Base-by-base conservation (phyloP, 2,888 invertebrate species). In the Cordilura impudica region DNA sequence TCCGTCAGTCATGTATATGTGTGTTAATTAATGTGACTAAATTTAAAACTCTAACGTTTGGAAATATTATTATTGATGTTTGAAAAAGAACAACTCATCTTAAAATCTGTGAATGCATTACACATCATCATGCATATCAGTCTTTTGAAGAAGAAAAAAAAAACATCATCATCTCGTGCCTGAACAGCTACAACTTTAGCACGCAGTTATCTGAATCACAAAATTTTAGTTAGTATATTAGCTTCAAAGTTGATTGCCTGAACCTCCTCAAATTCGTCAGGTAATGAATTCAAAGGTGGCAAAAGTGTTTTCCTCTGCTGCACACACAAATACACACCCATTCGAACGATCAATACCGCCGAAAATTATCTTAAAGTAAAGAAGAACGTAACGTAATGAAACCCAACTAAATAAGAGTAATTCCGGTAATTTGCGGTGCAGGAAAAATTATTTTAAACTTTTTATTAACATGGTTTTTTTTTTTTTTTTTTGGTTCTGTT, bases 361-460 rank as follows among this genome's bases (percentile, higher is more conserved):
- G 29, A 35, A 71, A 60, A 16, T 60, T n/a, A 39, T 71, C 66
- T 47, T 73, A 26, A 35, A 43, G 31, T 31, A n/a, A 58, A 53
- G 47, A 10, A 53, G 60, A 61, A 56, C 31, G n/a, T 7, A 54
- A 23, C 18, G 39, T 51, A 39, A 54, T 31, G 18, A 19, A 67
- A 53, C 31, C 45, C 3, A 43, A 35, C 53, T 14, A 47, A 83
- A 65, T 73, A 69, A 81, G 74, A 84, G 84, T 85, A 86, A 86
- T 85, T 86, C 84, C 73, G 85, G 85, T 84, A 86, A 86, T 86
- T 86, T 85, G 81, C 79, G 63, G 29, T 21, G 65, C 49, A 49
- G 19, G 4, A 66, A 45, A 65, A 71, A 54, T 35, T 43, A 56
- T 6, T 70, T 66, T 35, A 45, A 53, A 43, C 58, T 58, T 56